Evolutionary conservation across 2,797 vertebrate genomes (phyloP).

Genomic region (Discoglossus pictus): DNA sequence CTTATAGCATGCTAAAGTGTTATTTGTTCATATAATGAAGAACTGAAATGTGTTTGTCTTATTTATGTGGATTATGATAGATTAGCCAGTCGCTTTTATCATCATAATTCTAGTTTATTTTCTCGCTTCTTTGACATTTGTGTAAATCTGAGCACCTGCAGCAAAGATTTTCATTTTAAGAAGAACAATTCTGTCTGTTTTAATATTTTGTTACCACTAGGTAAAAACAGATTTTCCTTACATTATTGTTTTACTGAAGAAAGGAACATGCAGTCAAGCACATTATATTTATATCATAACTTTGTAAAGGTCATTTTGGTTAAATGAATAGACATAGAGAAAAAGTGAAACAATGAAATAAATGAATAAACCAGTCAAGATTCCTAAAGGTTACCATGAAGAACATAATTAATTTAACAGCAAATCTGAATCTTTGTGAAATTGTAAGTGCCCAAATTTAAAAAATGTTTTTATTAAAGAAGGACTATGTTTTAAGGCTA

Average conservation of each 20-base stretch:
- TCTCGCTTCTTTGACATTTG: conserved; percentile 21
- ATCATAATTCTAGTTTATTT: conserved; percentile 26
- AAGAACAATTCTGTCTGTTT: conserved; percentile 15
- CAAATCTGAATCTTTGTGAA: no score
- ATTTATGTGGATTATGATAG: conserved; percentile 35
- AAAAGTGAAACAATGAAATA: no score
- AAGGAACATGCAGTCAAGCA: conserved; percentile 14
- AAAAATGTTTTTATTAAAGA: no score
- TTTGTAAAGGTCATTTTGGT: no score
- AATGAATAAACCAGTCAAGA: no score
- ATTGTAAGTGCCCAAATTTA: no score
- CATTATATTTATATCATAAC: not conserved
- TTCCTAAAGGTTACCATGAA: no score
- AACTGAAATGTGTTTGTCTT: conserved; percentile 34
- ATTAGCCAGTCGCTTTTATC: conserved; percentile 31
- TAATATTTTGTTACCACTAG: conserved; percentile 28
- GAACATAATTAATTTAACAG: no score
- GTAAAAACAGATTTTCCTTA: conserved; percentile 4
- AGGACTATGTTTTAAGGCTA: no score
- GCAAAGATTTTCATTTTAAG: conserved; percentile 33
- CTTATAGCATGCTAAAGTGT: conserved; percentile 7
- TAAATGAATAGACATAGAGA: no score
- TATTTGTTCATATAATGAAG: conserved; percentile 31
- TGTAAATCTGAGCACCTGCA: conserved; percentile 19
- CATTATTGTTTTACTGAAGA: not conserved